Evolutionary conservation across 2,888 invertebrate genomes (phyloP), one percentile per base, ranked within the genome.

Genomic region (Aplocera efformata): DNA sequence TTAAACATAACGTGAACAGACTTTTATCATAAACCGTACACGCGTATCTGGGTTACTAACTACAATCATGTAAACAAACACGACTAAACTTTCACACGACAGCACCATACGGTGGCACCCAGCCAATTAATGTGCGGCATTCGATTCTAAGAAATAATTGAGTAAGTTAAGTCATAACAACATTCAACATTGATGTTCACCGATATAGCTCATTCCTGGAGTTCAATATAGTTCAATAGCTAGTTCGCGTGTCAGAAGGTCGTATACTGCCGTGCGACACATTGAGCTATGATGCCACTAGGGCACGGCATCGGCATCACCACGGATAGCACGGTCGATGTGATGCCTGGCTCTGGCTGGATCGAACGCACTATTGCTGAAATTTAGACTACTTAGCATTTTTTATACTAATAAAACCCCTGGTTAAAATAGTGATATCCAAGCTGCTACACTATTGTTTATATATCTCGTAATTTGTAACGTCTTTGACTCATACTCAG

Each of bases 51-150:
- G 73, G 78, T 76, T 76, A 72, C 64, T 58, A 63, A 77, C 74
- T 74, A 72, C 64, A 57, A 61, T 62, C 39, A 55, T 51, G 67
- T 75, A 74, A 73, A 79, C 74, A 76, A 77, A 79, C 72, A 71
- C 44, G 52, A 60, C 58, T 50, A 59, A 59, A 69, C 67, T 73
- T 74, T 73, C 64, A 67, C 69, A 66, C 60, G 71, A 70, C 74
- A 70, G 60, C 60, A 62, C 51, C 57, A 47, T 41, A 39, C 37
- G 43, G 51, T 69, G 63, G 72, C 68, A 64, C 44, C 47, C 53
- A 46, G 65, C 67, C 67, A 71, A 61, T 54, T 49, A 49, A 44
- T 39, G 37, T 40, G n/a, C 11, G 49, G 38, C 42, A 53, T 54
- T 45, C 36, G 40, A 50, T 42, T 37, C 43, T 9, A 8, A 22